Evolutionary conservation across 2,113 vertebrate genomes (phyloP).

Genomic region (Scomber japonicus): DNA sequence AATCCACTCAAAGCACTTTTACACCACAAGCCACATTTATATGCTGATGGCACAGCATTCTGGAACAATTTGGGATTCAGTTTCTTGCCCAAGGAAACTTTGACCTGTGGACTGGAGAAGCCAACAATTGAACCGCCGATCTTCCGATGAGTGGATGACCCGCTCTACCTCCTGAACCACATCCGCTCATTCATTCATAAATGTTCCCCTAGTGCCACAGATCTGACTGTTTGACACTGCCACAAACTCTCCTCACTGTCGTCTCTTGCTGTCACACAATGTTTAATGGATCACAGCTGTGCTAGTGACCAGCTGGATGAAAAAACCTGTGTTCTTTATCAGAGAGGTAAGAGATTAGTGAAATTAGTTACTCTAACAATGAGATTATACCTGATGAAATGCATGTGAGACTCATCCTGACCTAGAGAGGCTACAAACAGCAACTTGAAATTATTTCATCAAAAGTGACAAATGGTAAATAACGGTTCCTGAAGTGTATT

Average conservation of each 20-base stretch:
- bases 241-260: background rate
- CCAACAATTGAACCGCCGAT: too few relatives aligned
- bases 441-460: background rate
- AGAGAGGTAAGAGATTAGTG: background rate
- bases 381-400: background rate
- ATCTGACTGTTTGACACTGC: background rate
- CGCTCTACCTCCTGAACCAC: too few relatives aligned
- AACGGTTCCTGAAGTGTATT: too few relatives aligned
- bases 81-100: too few relatives aligned
- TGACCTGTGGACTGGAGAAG: too few relatives aligned
- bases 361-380: constrained; percentile 4
- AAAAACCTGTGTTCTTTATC: background rate
- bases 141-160: too few relatives aligned
- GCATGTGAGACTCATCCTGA: background rate
- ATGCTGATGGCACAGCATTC: too few relatives aligned
- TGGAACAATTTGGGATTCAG: too few relatives aligned
- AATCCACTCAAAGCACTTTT: too few relatives aligned
- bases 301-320: background rate
- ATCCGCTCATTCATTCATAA: too few relatives aligned
- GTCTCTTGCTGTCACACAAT: constrained; percentile 6
- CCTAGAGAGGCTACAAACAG: background rate
- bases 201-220: too few relatives aligned
- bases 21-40: too few relatives aligned
- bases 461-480: background rate
- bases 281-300: constrained; percentile 10